Evolutionary conservation across 92 coral and sea anemone genomes (phyloP).

Genomic region (Palythoa grandis): DNA sequence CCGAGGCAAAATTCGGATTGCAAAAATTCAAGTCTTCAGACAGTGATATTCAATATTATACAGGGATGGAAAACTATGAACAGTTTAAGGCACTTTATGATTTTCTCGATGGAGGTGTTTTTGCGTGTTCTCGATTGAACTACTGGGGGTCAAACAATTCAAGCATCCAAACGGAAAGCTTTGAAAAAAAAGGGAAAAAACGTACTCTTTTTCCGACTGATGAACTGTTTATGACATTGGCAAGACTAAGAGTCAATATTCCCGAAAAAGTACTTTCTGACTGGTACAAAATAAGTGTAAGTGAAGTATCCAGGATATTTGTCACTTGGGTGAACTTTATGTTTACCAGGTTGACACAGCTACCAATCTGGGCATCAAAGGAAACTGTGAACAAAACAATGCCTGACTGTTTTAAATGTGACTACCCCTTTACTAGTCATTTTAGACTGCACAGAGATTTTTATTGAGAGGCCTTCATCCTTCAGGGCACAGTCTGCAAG

Average conservation of each 20-base stretch:
- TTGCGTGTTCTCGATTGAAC: slow-evolving; percentile 48
- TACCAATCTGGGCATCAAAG: slow-evolving; percentile 66
- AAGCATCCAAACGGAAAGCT: slow-evolving; percentile 29
- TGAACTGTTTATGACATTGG: slow-evolving; percentile 51
- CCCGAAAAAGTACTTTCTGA: no score
- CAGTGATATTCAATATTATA: not conserved
- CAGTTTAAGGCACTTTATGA: not conserved
- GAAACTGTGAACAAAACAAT: slow-evolving; percentile 52
- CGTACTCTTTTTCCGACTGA: slow-evolving; percentile 35
- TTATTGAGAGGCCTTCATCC: slow-evolving; percentile 60
- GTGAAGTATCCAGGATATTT: slow-evolving; percentile 49
- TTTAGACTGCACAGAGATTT: slow-evolving; percentile 66
- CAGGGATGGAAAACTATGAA: not conserved
- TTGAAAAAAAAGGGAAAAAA: slow-evolving; percentile 54
- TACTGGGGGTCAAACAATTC: slow-evolving; percentile 63
- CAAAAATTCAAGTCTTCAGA: no score
- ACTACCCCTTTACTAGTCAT: slow-evolving; percentile 57
- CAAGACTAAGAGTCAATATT: no score
- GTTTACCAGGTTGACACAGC: slow-evolving; percentile 31
- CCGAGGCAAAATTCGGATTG: no score
- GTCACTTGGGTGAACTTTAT: slow-evolving; percentile 70
- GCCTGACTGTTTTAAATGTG: slow-evolving; percentile 55
- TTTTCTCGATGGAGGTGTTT: slow-evolving; percentile 36
- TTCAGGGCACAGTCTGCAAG: slow-evolving; percentile 67
- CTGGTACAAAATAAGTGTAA: not conserved